phyloP scores from a whole-genome alignment of 2,797 vertebrate species.

The Heterohyrax brucei region DNA sequence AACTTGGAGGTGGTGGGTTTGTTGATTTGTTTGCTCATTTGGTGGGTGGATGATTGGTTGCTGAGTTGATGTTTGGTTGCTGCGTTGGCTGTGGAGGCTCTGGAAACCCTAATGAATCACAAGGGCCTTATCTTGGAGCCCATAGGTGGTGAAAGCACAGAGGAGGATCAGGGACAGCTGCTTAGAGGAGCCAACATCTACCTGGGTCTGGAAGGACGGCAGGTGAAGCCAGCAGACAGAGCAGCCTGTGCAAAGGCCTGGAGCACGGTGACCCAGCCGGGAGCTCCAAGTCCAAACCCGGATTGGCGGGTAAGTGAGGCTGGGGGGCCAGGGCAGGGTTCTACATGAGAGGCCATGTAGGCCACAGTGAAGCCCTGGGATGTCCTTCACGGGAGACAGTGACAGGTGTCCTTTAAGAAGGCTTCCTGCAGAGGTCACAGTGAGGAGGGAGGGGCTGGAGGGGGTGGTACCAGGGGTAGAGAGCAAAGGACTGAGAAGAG shows the following conservation, averaged over 20 bases:
- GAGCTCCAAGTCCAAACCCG: background rate
- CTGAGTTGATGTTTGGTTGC: no score
- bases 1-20: no score
- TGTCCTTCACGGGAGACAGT: background rate
- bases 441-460: no score
- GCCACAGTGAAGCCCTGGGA: background rate
- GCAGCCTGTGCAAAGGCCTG: background rate
- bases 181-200: background rate
- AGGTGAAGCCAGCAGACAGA: background rate
- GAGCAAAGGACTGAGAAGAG: background rate
- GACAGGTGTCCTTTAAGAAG: background rate
- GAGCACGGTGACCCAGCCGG: background rate
- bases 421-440: background rate
- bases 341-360: background rate
- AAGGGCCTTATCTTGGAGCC: background rate
- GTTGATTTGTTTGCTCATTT: no score
- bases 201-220: background rate
- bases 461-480: background rate
- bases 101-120: background rate
- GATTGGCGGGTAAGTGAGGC: background rate
- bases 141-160: background rate
- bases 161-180: background rate
- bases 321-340: background rate
- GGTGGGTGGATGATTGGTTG: no score
- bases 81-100: no score